Evolutionary conservation across 2,797 vertebrate species (phyloP), one percentile per base, ranked within the genome.

Genomic region (Acrocephalus scirpaceus): DNA sequence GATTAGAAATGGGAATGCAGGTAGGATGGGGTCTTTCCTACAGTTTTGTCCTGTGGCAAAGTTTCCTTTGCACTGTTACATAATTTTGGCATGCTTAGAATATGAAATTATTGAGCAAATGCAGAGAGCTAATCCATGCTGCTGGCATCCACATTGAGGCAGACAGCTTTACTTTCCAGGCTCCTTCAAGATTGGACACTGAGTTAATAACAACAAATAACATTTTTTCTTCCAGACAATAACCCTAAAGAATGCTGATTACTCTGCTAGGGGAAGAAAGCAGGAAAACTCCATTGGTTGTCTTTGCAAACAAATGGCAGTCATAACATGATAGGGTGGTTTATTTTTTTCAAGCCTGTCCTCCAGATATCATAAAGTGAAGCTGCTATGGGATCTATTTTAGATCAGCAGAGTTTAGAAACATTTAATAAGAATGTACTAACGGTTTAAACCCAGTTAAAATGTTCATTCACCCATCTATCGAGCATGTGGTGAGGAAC

Each of bases 301-400:
- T 29, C 50, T 85, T 76, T 87, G 47, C 87, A 93, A 91, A 91
- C 56, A 70, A 78, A 30, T 0, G 2, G 42, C 73, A 94, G 87
- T 36, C 94, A 73, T 67, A 84, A 81, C 60, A 66, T 2, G 1
- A 38, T 0, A 45, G 38, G 15, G 34, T 7, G 15, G 57, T 95
- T 96, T 96, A 38, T 93, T 92, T 93, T 62, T 86, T 42, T 38
- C 36, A 93, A 56, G 81, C 61, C 53, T 47, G 34, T 53, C 15
- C 44, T 71, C 1, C 1, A 86, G 69, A 69, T 71, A 58, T 1
- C 54, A 21, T 66, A 88, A 84, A 9, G 3, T 9, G 1, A 73
- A 57, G 45, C 27, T 48, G 53, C 54, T 67, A 13, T 92, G 83
- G 91, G 92, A 95, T 92, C 88, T 91, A 23, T 88, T 92, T 65